A percentile compares a stretch with the other conserved stretches of the same genome.
phyloP scores from a whole-genome alignment of 1,140 invertebrate genomes.

The Eumaeus atala region DNA sequence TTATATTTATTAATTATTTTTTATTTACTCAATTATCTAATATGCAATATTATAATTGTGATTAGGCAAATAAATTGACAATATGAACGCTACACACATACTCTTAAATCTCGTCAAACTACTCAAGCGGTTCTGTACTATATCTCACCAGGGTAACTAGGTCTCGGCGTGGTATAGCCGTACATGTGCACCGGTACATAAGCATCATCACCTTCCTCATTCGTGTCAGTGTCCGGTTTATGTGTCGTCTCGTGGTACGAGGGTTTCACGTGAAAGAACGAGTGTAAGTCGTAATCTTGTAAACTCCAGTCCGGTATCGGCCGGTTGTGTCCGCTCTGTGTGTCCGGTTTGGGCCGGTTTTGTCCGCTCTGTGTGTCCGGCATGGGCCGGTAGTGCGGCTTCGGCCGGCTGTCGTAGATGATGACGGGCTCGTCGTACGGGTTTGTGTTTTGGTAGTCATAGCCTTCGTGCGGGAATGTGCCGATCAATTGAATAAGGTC shows the following conservation, averaged over 20 bases:
- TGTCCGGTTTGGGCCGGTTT: conserved; percentile 38
- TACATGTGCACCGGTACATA: conserved; percentile 55
- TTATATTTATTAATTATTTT: no score
- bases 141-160: conserved; percentile 69
- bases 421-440: conserved; percentile 73
- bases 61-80: no score
- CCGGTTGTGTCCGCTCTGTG: conserved; percentile 32
- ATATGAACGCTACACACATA: no score
- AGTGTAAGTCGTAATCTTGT: conserved; percentile 48
- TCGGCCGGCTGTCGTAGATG: conserved; percentile 46
- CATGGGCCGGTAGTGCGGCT: conserved; percentile 53
- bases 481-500: conserved; percentile 77
- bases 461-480: conserved; percentile 74
- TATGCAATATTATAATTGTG: no score
- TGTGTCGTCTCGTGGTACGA: conserved; percentile 69
- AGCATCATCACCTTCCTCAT: conserved; percentile 56
- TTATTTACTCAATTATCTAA: no score
- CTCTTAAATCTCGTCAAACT: conserved; percentile 3
- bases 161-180: conserved; percentile 50
- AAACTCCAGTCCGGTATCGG: conserved; percentile 50
- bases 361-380: conserved; percentile 26
- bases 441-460: conserved; percentile 60
- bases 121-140: conserved; percentile 19
- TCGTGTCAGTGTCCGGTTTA: conserved; percentile 34
- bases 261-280: conserved; percentile 68